Base-by-base conservation (phyloP, 2,888 invertebrate genomes). In the Galerucella pusilla region DNA sequence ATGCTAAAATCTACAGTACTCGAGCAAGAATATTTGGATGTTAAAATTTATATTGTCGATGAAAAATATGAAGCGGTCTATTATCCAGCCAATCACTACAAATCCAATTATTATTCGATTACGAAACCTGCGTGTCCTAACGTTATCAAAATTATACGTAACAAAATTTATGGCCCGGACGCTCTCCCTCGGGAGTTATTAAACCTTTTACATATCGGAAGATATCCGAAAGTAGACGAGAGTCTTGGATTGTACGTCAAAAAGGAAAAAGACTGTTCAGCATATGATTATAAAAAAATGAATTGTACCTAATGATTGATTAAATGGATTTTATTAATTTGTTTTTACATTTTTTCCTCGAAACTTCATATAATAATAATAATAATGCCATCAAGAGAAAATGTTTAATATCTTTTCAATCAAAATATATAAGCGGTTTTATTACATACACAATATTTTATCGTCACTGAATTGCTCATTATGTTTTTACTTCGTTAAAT, bases 41-140 rank as follows among this genome's bases (percentile, higher is more conserved):
- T 89, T 0, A 87, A 85, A 79, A 80, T 89, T 1, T 89, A 88
- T 78, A 77, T 80, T 46, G 86, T 88, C 2, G 88, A 89, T 81
- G 84, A 84, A 7, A 78, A 83, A 59, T 83, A 85, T 63, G 81
- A 86, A 63, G 82, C 87, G 20, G 89, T 88, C n/a, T 84, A 85
- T 28, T 88, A 90, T 78, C 85, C 86, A 5, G 80, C 82, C 3
- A 84, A 87, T 80, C 87, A 88, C 71, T 91, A 89, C 79, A 90
- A 91, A 67, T 89, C 90, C 73, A 82, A 89, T 10, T 91, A 91
- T 85, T 91, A 91, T 71, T 88, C 90, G 75, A 90, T 90, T 78
- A 81, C 88, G 80, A 89, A 90, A 16, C 89, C 86, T 65, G 90
- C 88, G 0, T 85, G 82, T 77, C 82, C 86, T 1, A 80, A 83